Evolutionary conservation across 2,113 vertebrate species (phyloP), one percentile per base, ranked within the genome.

Genomic region (Sinocyclocheilus anshuiensis): DNA sequence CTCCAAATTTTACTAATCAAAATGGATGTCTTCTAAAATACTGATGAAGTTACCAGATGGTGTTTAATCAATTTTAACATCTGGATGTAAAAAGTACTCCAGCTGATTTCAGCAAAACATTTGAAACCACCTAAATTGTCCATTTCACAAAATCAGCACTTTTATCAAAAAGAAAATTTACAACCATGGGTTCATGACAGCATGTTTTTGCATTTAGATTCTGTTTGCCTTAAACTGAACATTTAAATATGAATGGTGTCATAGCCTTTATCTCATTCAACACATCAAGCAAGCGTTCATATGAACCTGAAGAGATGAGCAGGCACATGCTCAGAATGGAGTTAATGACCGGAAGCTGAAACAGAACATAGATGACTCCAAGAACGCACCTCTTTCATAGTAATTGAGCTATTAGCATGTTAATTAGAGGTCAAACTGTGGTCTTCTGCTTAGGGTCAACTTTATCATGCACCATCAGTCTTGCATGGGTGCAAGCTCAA

Each of bases 391-490:
- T 10, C 36, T 77, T n/a, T 29, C 6, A 33, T 63, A 87, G 11
- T 29, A 79, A 82, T 77, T 55, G 45, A 91, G 80, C 88, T 82
- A 87, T 86, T 83, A 67, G 84, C 39, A 33, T 48, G 63, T 87
- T 93, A 90, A 94, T 89, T 91, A 79, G 85, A 86, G 74, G 84
- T 85, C 89, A 89, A 90, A 90, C 74, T 57, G 84, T 89, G 88
- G 84, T 83, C 82, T 22, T 50, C 26, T 67, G 72, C 57, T 76
- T 39, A n/a, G 69, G 76, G 77, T 89, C 84, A 82, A 53, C 88
- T 86, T 69, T 61, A 22, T 55, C 69, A 88, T 69, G 36, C 61
- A 84, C n/a, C 16, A 76, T 86, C 77, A 61, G n/a, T 53, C 74
- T 86, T 61, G 26, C 61, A 61, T 55, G 42, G 45, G 87, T 53